Conservation (phyloP, 2,797 vertebrate species). For the Melanotaenia maccullochi region DNA sequence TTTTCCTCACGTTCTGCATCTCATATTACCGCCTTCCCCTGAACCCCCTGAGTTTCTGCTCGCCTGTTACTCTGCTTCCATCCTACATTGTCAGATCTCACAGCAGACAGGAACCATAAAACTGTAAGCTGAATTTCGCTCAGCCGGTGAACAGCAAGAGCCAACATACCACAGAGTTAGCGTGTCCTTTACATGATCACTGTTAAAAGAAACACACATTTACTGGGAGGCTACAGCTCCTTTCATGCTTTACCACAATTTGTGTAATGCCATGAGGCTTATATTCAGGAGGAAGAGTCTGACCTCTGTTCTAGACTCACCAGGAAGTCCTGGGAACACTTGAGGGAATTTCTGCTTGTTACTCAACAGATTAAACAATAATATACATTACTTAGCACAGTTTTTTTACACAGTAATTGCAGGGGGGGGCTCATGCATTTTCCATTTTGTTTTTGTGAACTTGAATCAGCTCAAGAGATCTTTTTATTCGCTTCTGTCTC, state of each 20-base stretch:
- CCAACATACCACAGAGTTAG: conserved; percentile 10
- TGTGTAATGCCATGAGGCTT: neutral
- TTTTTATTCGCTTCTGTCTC: conserved; percentile 1
- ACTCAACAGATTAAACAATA: conserved; percentile 36
- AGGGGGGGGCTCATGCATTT: neutral
- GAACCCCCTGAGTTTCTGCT: neutral
- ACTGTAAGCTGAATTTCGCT: conserved; percentile 31
- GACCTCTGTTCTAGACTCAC: neutral
- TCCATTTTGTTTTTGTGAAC: neutral
- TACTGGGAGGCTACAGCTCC: conserved; percentile 27
- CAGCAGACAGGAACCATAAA: conserved; percentile 58
- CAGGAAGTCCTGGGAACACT: conserved; percentile 47
- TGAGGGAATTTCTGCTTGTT: conserved; percentile 12
- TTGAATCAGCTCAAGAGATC: conserved; percentile 1
- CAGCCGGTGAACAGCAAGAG: conserved; percentile 39
- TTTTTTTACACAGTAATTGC: neutral
- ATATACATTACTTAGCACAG: conserved; percentile 32
- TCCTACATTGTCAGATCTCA: conserved; percentile 20
- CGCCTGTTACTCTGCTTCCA: neutral
- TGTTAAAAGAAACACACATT: conserved; percentile 19
- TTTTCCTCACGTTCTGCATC: neutral
- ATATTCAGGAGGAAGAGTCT: conserved; percentile 19
- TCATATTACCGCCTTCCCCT: neutral
- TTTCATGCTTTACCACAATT: conserved; percentile 47
- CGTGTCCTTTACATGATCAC: conserved; percentile 19